These are phyloP conservation scores for Chelonia mydas DNA, from an alignment of 2,797 vertebrate species.

Conservation along the genomic window DNA sequence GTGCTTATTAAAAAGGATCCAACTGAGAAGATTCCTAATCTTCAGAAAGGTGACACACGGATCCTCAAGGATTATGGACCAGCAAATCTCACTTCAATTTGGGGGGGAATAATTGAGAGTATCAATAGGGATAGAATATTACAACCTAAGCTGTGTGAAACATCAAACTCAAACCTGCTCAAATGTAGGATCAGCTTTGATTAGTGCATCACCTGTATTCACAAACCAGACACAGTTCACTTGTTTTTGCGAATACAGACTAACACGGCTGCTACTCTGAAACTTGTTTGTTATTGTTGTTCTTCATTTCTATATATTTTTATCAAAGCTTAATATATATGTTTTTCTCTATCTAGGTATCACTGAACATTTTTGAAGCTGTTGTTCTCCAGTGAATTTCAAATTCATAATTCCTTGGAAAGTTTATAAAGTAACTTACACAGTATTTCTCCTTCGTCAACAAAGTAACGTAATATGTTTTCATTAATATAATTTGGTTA, in stretches of 20 bases:
- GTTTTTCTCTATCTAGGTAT: neutral
- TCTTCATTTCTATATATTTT: neutral
- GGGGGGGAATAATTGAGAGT: neutral
- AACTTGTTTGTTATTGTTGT: neutral
- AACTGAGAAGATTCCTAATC: neutral
- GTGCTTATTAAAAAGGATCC: neutral
- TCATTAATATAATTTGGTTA: neutral
- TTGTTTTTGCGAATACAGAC: neutral
- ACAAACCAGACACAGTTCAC: neutral
- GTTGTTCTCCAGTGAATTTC: neutral
- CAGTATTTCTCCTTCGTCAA: neutral
- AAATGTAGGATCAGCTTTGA: neutral
- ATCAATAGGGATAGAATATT: neutral
- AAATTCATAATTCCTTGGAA: neutral
- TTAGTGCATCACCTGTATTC: neutral
- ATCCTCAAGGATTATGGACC: neutral
- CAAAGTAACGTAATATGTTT: neutral
- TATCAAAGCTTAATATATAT: rapidly evolving
- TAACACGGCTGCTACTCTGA: no score
- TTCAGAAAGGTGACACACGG: neutral
- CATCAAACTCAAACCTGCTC: neutral
- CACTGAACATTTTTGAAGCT: neutral
- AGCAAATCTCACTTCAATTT: neutral
- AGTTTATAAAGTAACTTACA: neutral
- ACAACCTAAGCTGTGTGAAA: neutral